A percentile compares a stretch with the other conserved stretches of the same genome.
phyloP scores from a whole-genome alignment of 2,797 vertebrate species.

The Schizothorax lantsangensis region DNA sequence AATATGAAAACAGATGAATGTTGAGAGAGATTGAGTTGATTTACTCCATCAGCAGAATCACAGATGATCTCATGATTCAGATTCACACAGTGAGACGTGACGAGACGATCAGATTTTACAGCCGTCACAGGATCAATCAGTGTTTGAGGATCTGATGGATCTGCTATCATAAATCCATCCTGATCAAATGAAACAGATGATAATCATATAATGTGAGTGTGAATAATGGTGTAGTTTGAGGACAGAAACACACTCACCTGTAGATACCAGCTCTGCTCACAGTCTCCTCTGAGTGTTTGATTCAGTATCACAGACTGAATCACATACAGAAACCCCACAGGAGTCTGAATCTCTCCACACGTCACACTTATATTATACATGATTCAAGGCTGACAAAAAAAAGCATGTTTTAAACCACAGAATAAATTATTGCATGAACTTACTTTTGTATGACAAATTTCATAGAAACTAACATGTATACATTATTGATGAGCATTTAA shows the following conservation, averaged over 20 bases:
- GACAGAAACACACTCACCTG: not conserved
- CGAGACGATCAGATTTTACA: not conserved
- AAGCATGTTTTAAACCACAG: too few species aligned
- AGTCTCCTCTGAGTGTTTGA: too few species aligned
- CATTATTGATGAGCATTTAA: too few species aligned
- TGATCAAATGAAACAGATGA: not conserved
- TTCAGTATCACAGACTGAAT: not conserved
- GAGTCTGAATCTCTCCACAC: too few species aligned
- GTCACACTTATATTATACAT: too few species aligned
- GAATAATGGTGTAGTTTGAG: not conserved
- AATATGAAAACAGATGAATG: too few species aligned
- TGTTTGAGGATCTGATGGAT: not conserved
- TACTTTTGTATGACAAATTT: too few species aligned
- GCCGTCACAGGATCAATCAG: not conserved
- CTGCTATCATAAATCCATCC: not conserved
- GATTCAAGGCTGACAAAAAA: too few species aligned
- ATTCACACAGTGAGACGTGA: too few species aligned
- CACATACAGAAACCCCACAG: too few species aligned
- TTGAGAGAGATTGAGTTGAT: not conserved
- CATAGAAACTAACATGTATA: too few species aligned
- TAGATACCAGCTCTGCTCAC: not conserved
- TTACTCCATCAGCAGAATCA: not conserved
- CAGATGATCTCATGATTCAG: not conserved
- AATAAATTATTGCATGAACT: too few species aligned
- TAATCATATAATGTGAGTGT: not conserved